These are phyloP conservation scores for Myrmecobius fasciatus DNA, from an alignment of 2,113 vertebrate species.

Conservation along the genomic window DNA sequence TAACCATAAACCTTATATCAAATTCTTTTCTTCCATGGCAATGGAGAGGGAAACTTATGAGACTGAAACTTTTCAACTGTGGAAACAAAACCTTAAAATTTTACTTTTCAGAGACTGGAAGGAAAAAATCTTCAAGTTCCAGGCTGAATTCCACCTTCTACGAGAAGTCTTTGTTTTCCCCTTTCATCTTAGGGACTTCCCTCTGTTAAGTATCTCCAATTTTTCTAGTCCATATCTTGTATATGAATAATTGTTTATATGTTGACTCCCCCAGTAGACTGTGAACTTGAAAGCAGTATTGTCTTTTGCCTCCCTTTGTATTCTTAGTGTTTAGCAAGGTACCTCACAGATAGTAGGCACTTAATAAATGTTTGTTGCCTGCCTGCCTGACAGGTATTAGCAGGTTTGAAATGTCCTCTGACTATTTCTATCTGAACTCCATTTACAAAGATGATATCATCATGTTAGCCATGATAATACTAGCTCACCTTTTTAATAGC, in stretches of 20 bases:
- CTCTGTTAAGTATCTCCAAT: neutral
- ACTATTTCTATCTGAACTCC: neutral
- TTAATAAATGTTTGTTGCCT: neutral
- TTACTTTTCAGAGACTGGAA: no score
- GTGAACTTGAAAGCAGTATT: neutral
- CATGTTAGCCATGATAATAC: neutral
- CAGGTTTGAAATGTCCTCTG: neutral
- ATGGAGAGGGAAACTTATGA: no score
- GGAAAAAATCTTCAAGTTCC: neutral
- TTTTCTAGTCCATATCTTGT: neutral
- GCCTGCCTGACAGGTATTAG: neutral
- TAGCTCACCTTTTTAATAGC: neutral
- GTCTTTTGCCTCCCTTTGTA: neutral
- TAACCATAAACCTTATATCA: no score
- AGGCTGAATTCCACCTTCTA: neutral
- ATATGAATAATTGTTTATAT: neutral
- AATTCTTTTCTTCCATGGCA: no score
- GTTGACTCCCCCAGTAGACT: neutral
- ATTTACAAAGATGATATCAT: neutral
- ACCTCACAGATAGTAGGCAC: neutral
- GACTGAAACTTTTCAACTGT: no score
- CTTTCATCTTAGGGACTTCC: neutral
- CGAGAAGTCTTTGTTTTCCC: neutral
- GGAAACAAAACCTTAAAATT: no score
- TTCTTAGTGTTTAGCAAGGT: neutral